phyloP scores from a whole-genome alignment of 2,797 vertebrate genomes.

The Brachyalestes nurse region DNA sequence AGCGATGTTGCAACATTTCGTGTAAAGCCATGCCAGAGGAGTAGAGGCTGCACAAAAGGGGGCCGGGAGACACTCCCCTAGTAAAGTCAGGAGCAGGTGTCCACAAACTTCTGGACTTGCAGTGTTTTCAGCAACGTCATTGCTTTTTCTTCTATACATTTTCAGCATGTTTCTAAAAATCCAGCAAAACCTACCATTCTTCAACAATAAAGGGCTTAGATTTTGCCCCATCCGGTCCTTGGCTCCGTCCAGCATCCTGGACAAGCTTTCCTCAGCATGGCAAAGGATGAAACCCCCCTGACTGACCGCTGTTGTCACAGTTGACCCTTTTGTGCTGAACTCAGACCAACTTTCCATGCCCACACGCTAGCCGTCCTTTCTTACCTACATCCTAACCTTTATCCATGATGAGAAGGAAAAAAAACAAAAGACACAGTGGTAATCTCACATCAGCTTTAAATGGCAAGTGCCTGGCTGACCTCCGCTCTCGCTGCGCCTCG shows the following conservation, averaged over 20 bases:
- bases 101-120: no score
- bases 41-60: no score
- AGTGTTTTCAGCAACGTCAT: no score
- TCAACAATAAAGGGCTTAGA: neutral
- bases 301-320: neutral
- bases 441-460: constrained; percentile 21
- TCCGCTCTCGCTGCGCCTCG: constrained; percentile 10
- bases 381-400: constrained; percentile 6
- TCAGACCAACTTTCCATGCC: neutral
- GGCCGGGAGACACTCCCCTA: no score
- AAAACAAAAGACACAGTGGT: neutral
- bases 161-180: no score
- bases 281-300: neutral
- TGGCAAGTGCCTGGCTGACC: constrained; percentile 29
- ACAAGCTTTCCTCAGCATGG: neutral
- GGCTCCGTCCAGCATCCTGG: neutral
- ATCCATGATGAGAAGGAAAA: neutral
- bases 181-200: neutral
- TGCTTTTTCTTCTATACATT: no score
- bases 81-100: no score
- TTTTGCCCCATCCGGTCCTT: neutral
- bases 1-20: no score
- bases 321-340: neutral
- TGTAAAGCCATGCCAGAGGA: no score
- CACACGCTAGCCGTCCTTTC: neutral